Evolutionary conservation across 2,113 vertebrate genomes (phyloP).

Genomic region (Stigmatopora nigra): DNA sequence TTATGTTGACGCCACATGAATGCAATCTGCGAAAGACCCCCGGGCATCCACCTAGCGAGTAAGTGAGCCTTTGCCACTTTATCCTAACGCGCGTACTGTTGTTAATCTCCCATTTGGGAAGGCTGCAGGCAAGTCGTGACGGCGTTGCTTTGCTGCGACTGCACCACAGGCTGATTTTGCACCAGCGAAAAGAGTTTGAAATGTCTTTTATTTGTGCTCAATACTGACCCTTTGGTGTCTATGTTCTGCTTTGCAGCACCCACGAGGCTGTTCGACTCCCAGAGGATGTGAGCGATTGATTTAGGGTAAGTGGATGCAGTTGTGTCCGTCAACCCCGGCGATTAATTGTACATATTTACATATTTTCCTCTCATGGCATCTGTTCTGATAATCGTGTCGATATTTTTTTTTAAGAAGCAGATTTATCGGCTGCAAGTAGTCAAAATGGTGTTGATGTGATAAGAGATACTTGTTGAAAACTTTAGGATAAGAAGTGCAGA

Average conservation of each 20-base stretch:
- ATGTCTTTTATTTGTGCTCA: not conserved
- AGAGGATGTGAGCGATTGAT: not conserved
- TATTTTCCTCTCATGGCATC: not conserved
- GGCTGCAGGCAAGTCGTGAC: slow-evolving; percentile 61
- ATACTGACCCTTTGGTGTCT: not conserved
- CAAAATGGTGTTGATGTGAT: not conserved
- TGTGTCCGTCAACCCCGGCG: not conserved
- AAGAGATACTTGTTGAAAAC: not conserved
- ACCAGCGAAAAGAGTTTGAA: accelerated
- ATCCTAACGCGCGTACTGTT: not conserved
- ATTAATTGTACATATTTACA: too few relatives aligned
- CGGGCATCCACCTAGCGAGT: slow-evolving; percentile 27
- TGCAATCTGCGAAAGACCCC: not conserved
- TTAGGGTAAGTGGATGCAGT: not conserved
- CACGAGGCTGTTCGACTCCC: not conserved
- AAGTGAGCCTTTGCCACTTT: not conserved
- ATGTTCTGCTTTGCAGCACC: not conserved
- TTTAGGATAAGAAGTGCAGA: not conserved
- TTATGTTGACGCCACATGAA: not conserved
- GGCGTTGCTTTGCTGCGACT: slow-evolving; percentile 33
- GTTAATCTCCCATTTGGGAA: slow-evolving; percentile 14
- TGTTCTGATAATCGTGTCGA: not conserved
- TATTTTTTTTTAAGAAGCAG: not conserved
- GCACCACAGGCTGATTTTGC: slow-evolving; percentile 3
- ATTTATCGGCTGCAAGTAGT: not conserved